These are phyloP conservation scores for Pachyseris speciosa DNA, from an alignment of 64 coral and sea anemone species.

Conservation along the genomic window DNA sequence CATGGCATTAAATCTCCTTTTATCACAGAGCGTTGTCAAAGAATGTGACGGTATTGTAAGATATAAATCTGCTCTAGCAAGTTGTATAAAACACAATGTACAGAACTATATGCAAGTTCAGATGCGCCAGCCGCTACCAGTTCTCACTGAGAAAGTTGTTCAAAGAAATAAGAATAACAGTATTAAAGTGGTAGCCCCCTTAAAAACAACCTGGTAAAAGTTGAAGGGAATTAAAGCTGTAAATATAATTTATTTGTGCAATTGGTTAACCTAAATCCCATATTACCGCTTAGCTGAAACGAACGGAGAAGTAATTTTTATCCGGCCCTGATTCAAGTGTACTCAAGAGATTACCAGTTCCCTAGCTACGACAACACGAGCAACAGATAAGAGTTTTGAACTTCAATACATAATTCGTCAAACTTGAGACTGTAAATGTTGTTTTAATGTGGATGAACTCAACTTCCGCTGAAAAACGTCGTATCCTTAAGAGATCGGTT, in stretches of 20 bases:
- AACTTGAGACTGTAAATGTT: background rate
- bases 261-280: background rate
- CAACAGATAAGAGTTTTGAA: background rate
- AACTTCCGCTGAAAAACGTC: background rate
- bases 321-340: too few species aligned
- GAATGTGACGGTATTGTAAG: background rate
- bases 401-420: background rate
- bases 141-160: background rate
- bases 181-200: background rate
- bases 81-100: background rate
- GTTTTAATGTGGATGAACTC: background rate
- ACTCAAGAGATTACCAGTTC: too few species aligned
- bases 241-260: slow-evolving; percentile 47
- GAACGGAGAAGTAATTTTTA: background rate
- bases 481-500: background rate
- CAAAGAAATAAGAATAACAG: background rate
- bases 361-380: background rate
- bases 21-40: slow-evolving; percentile 18
- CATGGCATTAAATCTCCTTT: slow-evolving; percentile 13
- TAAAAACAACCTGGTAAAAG: background rate
- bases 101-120: background rate
- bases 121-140: background rate
- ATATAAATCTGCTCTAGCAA: background rate
- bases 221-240: background rate
- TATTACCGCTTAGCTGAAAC: background rate